Evolutionary conservation across 2,888 invertebrate species (phyloP), one percentile per base, ranked within the genome.

Genomic region (Artemia sinica): DNA sequence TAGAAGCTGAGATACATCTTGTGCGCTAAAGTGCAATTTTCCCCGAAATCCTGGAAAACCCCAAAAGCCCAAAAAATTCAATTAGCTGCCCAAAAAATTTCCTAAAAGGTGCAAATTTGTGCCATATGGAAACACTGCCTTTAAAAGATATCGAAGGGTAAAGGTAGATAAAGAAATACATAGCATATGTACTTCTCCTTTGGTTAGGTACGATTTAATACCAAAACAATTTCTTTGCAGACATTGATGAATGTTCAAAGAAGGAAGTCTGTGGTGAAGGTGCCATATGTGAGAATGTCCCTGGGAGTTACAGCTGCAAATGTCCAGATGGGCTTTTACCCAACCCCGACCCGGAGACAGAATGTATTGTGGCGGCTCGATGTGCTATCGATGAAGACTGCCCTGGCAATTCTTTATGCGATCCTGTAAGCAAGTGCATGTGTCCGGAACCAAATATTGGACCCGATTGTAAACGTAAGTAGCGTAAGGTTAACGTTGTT

Each of bases 401-500:
- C 78, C 91, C 91, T 49, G 92, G 92, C 74, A 92, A 93, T 80
- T 86, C 91, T 8, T 80, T 91, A 73, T 93, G 93, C 75, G 88
- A 91, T 75, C 71, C 73, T 18, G 84, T 85, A 72, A 84, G 85
- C 71, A 84, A 88, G 74, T 93, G 93, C 76, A 77, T 90, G 52
- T 93, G 93, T 74, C 92, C 91, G 4, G 90, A 90, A 75, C 93
- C 93, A 0, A 92, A 92, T 76, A 82, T 90, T 73, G 93, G 92
- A 74, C 89, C 91, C 74, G 90, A 91, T 75, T 93, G 93, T 75
- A 84, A 91, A 78, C 92, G 89, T 89, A 83, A 85, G 88, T 74
- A 65, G 50, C 11, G 8, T 66, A 41, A 41, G 41, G 14, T 49
- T 14, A n/a, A 14, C 51, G 28, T 58, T 63, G n/a, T 70, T 13